Evolutionary conservation across 2,888 invertebrate genomes (phyloP), one percentile per base, ranked within the genome.

Genomic region (Temnothorax rugatulus): DNA sequence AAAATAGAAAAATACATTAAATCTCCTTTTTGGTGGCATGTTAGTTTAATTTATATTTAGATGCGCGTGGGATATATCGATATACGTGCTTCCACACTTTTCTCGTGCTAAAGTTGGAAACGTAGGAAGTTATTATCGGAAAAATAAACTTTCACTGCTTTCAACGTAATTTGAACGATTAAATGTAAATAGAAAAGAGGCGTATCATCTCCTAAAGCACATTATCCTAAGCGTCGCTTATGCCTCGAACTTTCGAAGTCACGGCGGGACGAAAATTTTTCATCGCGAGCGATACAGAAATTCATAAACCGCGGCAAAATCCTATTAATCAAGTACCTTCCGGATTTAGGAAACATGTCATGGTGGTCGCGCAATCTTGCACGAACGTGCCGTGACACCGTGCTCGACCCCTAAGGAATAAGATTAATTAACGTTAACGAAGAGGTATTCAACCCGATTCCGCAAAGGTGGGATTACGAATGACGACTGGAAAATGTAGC

Each of bases 361-460:
- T 44, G 52, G 50, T 57, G 38, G 44, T 79, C 18, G 15, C 41
- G 13, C 21, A 57, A 44, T 69, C 21, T 69, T 79, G 15, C 44
- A 18, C 18, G 11, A n/a, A 38, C 44, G 13, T 68, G 15, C 15
- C 41, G 54, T 54, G 4, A 18, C 18, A 18, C 13, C 0, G 18
- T 38, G 2, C 18, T 11, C 38, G n/a, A 2, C 18, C 34, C 57
- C 44, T 21, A 9, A 38, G 44, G 69, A 29, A 71, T 79, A 76
- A 68, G 34, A 76, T 76, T 76, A 69, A 69, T 79, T 79, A 79
- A 66, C 9, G 25, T 64, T 64, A 76, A 77, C 69, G 15, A 57
- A 77, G 54, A 18, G 57, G 9, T 38, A 47, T 71, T 71, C 47
- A 66, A 66, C 41, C 21, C n/a, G 63, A 61, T 57, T 63, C 38